phyloP scores from a whole-genome alignment of 2,888 invertebrate species.

The Sycophila texana region DNA sequence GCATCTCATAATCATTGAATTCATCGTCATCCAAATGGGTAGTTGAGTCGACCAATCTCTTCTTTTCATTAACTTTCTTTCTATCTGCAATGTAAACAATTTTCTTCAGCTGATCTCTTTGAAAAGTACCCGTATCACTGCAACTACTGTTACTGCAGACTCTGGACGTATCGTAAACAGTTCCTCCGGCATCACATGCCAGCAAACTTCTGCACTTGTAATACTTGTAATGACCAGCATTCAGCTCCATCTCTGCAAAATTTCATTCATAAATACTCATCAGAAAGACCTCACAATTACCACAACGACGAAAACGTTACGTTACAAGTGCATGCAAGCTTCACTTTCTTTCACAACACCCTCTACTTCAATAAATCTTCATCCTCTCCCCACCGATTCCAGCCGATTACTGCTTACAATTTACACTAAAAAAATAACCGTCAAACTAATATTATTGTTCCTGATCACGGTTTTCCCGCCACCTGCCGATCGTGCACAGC shows the following conservation, averaged over 20 bases:
- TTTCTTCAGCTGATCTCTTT: conserved; percentile 13
- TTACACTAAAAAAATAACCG: too few relatives aligned
- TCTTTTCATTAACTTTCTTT: background rate
- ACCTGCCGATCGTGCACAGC: too few relatives aligned
- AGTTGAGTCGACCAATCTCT: conserved; percentile 35
- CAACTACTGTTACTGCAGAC: too few relatives aligned
- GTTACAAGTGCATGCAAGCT: too few relatives aligned
- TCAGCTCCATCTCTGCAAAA: conserved; percentile 50
- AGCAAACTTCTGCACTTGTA: conserved; percentile 53
- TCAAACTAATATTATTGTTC: too few relatives aligned
- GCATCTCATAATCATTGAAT: conserved; percentile 47
- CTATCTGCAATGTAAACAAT: conserved; percentile 39
- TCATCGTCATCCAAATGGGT: conserved; percentile 52
- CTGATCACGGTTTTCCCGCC: too few relatives aligned
- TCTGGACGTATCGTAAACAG: conserved; percentile 36
- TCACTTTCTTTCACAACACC: too few relatives aligned
- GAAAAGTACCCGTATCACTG: background rate
- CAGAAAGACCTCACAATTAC: background rate
- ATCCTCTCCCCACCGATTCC: too few relatives aligned
- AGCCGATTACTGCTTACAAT: too few relatives aligned
- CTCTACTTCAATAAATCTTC: too few relatives aligned
- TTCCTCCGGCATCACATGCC: conserved; percentile 53
- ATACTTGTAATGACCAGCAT: conserved; percentile 40
- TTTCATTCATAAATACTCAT: background rate
- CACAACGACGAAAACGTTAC: too few relatives aligned